Evolutionary conservation across 2,888 invertebrate genomes (phyloP), one percentile per base, ranked within the genome.

Genomic region (Troglohyphantes excavatus): DNA sequence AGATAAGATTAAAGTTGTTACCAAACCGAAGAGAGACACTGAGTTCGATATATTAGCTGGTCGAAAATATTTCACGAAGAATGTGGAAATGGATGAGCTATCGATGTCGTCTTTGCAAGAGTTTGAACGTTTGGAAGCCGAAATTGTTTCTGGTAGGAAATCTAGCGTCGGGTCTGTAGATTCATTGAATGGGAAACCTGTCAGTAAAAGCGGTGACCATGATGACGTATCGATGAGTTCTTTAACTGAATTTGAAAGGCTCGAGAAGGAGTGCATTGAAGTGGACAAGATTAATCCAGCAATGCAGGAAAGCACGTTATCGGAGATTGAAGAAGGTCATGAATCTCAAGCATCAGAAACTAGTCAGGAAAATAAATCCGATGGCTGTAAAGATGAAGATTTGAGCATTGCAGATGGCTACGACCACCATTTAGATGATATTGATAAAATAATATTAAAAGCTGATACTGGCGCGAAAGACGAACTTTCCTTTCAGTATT

Each of bases 181-280:
- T 79, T 91, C 90, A 19, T 63, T 88, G 33, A 91, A 90, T 76
- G 90, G 90, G 27, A 87, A 87, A 33, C 70, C 29, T 3, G 46
- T 27, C 17, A 85, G 87, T 11, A 91, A 90, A 91, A 95, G 95
- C 92, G 96, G 96, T n/a, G 98, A 98, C 92, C 96, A 97, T 93
- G 98, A 98, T 93, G 97, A 98, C 93, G 95, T 97, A 65, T 98
- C 98, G 0, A 96, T 98, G 93, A 97, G 96, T 91, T 98, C 98
- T 3, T 94, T 98, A 89, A 97, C 98, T 93, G 98, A 98, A 93
- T 98, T 98, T 94, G 98, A 98, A 94, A 96, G 96, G 91, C 94
- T 98, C 17, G 98, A 98, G 94, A 96, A 95, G 92, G 96, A 97
- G 0, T 90, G 90, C 19, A 39, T 75, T 0, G 97, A 97, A 93